Evolutionary conservation across 1,140 invertebrate genomes (phyloP).

Genomic region (Calosoma granatense): DNA sequence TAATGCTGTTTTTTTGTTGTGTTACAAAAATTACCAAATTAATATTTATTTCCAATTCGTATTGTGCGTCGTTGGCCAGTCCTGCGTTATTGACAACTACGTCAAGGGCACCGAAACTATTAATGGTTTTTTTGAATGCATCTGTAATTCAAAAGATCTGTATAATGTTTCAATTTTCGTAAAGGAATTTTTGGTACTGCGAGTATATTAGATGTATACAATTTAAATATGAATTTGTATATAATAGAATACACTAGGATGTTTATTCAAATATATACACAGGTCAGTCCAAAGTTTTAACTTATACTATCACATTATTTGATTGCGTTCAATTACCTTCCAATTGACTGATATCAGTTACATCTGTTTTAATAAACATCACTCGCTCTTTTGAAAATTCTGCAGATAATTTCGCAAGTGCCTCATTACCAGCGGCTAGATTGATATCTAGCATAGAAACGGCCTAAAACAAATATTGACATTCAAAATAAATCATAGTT

Average conservation of each 20-base stretch:
- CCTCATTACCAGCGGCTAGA: slow-evolving; percentile 16
- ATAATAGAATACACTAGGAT: no score
- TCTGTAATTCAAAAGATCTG: slow-evolving; percentile 34
- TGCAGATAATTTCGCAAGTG: slow-evolving; percentile 18
- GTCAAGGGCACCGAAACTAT: slow-evolving; percentile 58
- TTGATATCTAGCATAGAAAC: slow-evolving; percentile 23
- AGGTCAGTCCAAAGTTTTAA: no score
- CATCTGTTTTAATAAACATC: slow-evolving; percentile 21
- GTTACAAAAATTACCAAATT: slow-evolving; percentile 50
- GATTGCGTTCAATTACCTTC: no score
- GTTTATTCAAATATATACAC: no score
- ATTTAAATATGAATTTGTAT: no score
- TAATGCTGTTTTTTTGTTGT: background rate
- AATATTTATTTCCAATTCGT: slow-evolving; percentile 64
- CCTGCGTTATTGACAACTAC: slow-evolving; percentile 67
- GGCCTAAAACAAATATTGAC: slow-evolving; percentile 20
- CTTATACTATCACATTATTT: no score
- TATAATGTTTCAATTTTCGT: background rate
- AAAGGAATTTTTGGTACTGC: no score
- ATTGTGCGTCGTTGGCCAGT: slow-evolving; percentile 64
- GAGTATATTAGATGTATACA: no score
- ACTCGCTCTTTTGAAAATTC: slow-evolving; percentile 24
- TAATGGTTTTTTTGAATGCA: slow-evolving; percentile 58
- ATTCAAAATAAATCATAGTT: no score
- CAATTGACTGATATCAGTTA: slow-evolving; percentile 21